Conservation (phyloP, 2,113 vertebrate genomes). For the Deroptyus accipitrinus region DNA sequence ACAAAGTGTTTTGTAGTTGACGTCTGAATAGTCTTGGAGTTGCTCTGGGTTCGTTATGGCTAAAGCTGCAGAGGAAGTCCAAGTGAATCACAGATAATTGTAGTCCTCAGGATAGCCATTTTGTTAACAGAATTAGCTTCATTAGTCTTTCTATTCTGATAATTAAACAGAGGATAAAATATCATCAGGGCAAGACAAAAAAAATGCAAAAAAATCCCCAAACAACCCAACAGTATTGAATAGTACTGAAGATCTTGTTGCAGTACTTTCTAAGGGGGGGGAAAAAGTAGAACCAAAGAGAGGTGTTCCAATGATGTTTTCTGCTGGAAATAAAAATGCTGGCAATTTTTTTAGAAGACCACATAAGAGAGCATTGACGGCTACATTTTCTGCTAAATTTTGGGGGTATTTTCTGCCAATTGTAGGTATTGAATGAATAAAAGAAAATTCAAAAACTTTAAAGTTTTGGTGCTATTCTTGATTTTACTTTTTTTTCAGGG, state of each 20-base stretch:
- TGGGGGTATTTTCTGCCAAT: background rate
- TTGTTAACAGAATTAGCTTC: constrained; percentile 44
- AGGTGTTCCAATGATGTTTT: background rate
- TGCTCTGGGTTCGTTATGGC: constrained; percentile 32
- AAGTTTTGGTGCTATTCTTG: background rate
- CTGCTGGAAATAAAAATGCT: background rate
- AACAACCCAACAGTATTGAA: background rate
- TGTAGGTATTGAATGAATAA: background rate
- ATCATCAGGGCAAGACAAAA: constrained; percentile 10
- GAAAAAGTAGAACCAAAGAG: background rate
- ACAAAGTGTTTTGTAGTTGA: background rate
- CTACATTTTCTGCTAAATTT: background rate
- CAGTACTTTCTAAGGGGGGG: background rate
- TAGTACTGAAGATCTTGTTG: background rate
- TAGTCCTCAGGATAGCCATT: constrained; percentile 33
- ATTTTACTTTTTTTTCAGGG: background rate
- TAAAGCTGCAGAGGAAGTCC: constrained; percentile 52
- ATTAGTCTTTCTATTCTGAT: constrained; percentile 58
- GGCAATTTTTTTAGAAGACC: background rate
- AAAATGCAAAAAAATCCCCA: background rate
- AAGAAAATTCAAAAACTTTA: background rate
- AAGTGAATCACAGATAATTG: constrained; percentile 59
- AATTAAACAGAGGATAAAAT: constrained; percentile 34
- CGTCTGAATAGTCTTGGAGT: background rate
- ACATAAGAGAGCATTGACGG: background rate